phyloP scores from a whole-genome alignment of 2,888 invertebrate genomes.

The Orchesella flavescens region DNA sequence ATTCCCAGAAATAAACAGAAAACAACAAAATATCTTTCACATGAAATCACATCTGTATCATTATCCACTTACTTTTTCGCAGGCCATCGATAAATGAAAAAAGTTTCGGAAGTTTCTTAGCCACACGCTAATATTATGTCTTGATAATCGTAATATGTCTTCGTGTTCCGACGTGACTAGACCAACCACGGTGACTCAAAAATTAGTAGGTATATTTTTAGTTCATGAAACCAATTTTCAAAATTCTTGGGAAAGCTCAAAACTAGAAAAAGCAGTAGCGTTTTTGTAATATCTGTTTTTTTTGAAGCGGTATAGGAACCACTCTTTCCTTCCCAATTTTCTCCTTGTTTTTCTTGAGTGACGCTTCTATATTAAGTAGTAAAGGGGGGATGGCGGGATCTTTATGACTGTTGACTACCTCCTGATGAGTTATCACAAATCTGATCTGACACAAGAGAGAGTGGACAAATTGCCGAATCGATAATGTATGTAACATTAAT shows the following conservation, averaged over 20 bases:
- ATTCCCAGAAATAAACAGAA: too few relatives aligned
- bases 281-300: conserved; percentile 23
- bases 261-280: neutral
- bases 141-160: too few relatives aligned
- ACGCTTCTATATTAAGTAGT: conserved; percentile 43
- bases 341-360: neutral
- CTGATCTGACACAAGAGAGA: conserved; percentile 67
- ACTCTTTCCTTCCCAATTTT: neutral
- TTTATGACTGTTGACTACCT: conserved; percentile 60
- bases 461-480: conserved; percentile 69
- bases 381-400: conserved; percentile 43
- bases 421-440: conserved; percentile 67
- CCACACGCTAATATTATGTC: too few relatives aligned
- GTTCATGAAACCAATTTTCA: conserved; percentile 39
- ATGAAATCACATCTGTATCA: too few relatives aligned
- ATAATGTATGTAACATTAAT: conserved; percentile 53
- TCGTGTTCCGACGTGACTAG: too few relatives aligned
- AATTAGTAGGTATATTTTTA: too few relatives aligned
- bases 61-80: too few relatives aligned
- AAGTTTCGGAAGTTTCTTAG: too few relatives aligned
- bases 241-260: conserved; percentile 21
- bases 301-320: neutral
- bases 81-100: too few relatives aligned
- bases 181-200: too few relatives aligned
- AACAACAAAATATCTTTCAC: too few relatives aligned